These are phyloP conservation scores for Mimas tiliae DNA, from an alignment of 2,888 invertebrate genomes.

Conservation along the genomic window DNA sequence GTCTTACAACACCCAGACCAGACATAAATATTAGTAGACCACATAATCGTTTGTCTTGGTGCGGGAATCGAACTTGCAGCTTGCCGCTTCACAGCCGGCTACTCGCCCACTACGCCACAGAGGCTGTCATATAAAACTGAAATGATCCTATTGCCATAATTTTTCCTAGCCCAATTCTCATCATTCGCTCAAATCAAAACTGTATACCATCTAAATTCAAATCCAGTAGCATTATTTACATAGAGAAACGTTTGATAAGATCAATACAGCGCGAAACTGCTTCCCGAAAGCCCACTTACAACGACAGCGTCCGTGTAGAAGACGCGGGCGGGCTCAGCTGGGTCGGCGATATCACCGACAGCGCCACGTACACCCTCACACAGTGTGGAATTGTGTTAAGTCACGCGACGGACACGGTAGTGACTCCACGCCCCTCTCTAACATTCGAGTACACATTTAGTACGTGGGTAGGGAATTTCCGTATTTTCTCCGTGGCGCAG, in stretches of 20 bases:
- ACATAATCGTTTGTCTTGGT: no score
- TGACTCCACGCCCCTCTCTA: not conserved
- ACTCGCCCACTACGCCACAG: no score
- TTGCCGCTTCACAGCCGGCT: no score
- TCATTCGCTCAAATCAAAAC: not conserved
- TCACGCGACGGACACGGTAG: conserved; percentile 51
- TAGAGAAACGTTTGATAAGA: not conserved
- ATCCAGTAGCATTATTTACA: not conserved
- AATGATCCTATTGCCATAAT: no score
- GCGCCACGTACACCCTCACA: conserved; percentile 46
- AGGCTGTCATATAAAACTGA: no score
- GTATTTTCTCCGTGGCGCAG: no score
- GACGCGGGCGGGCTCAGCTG: conserved; percentile 43
- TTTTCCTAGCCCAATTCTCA: not conserved
- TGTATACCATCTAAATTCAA: not conserved
- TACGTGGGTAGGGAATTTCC: not conserved
- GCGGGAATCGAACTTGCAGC: no score
- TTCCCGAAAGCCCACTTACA: not conserved
- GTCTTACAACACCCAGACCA: no score
- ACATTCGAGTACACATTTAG: not conserved
- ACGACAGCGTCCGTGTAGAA: conserved; percentile 37
- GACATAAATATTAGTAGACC: no score
- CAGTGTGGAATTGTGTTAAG: conserved; percentile 53
- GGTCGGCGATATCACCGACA: conserved; percentile 71
- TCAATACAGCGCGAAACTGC: not conserved